These are phyloP conservation scores for Tribolium castaneum DNA, from an alignment of 1,140 invertebrate species.

Conservation along the genomic window DNA sequence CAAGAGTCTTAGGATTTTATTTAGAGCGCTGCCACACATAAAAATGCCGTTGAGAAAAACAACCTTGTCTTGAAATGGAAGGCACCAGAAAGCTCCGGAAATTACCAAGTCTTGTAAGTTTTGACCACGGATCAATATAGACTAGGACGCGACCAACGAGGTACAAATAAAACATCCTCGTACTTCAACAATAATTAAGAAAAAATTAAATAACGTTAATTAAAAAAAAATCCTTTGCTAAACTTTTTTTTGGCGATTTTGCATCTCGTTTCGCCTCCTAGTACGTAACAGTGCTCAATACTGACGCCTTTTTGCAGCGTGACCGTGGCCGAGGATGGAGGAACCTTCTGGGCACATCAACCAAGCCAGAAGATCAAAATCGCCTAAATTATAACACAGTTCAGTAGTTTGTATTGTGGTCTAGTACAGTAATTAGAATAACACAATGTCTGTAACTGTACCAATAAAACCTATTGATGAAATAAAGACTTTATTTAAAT, in stretches of 20 bases:
- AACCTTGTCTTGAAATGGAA: constrained; percentile 60
- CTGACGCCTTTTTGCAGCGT: constrained; percentile 55
- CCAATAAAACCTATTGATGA: background rate
- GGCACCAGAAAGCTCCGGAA: constrained; percentile 58
- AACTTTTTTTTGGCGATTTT: no score
- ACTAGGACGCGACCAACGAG: no score
- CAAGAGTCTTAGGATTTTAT: constrained; percentile 12
- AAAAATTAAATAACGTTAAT: no score
- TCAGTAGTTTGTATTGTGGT: background rate
- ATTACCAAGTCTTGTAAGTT: constrained; percentile 61
- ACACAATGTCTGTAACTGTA: background rate
- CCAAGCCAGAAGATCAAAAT: constrained; percentile 57
- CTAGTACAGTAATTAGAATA: background rate
- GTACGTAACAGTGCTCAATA: background rate
- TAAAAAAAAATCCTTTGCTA: no score
- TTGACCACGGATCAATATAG: no score
- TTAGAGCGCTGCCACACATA: constrained; percentile 64
- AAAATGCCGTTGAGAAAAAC: constrained; percentile 59
- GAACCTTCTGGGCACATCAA: constrained; percentile 62
- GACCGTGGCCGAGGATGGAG: constrained; percentile 63
- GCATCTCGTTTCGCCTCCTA: no score
- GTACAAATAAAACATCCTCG: background rate
- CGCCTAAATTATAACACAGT: background rate
- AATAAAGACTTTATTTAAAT: constrained; percentile 12
- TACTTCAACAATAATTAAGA: no score